phyloP scores from a whole-genome alignment of 2,113 vertebrate genomes.

The Vidua chalybeata region DNA sequence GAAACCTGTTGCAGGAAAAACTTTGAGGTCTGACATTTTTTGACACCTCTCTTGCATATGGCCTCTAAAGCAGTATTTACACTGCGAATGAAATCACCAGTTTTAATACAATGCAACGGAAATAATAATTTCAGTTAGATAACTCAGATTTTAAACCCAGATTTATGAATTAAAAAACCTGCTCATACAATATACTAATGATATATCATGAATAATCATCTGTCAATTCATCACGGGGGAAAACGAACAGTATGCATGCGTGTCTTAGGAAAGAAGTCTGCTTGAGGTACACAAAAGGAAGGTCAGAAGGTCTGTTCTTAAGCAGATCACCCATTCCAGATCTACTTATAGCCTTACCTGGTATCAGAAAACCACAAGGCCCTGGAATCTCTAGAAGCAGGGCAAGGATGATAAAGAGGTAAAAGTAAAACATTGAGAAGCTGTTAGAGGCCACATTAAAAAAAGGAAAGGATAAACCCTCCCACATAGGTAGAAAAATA shows the following conservation, averaged over 20 bases:
- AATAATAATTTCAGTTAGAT: not conserved
- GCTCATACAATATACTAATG: not conserved
- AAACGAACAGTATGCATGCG: not conserved
- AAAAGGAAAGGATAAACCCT: not conserved
- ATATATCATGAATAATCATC: not conserved
- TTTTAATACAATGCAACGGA: not conserved
- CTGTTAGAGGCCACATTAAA: constrained; percentile 55
- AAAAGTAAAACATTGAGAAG: constrained; percentile 74
- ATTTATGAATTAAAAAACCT: not conserved
- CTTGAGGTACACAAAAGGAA: constrained; percentile 38
- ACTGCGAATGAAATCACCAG: not conserved
- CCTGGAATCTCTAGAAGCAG: constrained; percentile 86
- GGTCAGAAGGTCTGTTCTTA: constrained; percentile 56
- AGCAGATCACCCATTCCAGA: constrained; percentile 28
- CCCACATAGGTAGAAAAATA: not conserved
- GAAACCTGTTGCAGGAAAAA: not conserved
- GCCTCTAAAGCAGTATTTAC: not conserved
- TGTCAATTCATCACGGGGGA: constrained; percentile 12
- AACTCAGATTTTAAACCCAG: not conserved
- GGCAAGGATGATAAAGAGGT: constrained; percentile 74
- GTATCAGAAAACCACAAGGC: constrained; percentile 90
- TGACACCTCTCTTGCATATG: not conserved
- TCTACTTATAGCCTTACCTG: constrained; percentile 86
- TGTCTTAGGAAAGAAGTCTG: constrained; percentile 14
- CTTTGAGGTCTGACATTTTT: not conserved